Evolutionary conservation across 2,113 vertebrate genomes (phyloP).

Genomic region (Empidonax traillii): DNA sequence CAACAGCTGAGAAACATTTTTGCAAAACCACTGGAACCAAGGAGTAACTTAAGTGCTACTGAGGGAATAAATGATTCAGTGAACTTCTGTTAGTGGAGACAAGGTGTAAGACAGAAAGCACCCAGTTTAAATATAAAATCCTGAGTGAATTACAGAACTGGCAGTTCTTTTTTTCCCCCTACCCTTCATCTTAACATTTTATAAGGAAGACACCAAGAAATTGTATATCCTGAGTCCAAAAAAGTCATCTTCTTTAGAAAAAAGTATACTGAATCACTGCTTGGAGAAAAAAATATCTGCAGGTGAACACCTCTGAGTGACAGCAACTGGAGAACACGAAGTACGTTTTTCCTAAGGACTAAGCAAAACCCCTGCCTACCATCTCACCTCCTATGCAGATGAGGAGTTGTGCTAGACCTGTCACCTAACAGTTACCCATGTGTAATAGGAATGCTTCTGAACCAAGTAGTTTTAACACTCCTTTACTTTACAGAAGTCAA

Average conservation of each 20-base stretch:
- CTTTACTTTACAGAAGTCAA: not conserved
- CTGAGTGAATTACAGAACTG: not conserved
- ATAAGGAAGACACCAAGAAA: not conserved
- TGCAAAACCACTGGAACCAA: conserved; percentile 43
- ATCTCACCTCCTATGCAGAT: not conserved
- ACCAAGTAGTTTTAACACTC: not conserved
- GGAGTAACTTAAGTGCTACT: not conserved
- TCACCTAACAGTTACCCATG: not conserved
- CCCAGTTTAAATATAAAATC: conserved; percentile 13
- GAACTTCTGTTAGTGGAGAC: conserved; percentile 10
- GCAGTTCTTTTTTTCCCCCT: not conserved
- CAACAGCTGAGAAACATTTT: not conserved
- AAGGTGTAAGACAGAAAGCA: conserved; percentile 38
- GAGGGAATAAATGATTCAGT: conserved; percentile 21
- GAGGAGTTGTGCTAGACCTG: not conserved
- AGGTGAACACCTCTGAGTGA: not conserved
- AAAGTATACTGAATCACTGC: not conserved
- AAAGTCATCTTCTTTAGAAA: not conserved
- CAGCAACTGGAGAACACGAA: not conserved
- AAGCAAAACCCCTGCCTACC: not conserved
- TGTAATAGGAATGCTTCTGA: not conserved
- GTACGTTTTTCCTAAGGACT: not conserved
- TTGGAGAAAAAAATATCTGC: not conserved
- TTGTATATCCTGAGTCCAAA: not conserved
- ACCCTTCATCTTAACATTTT: not conserved